Base-by-base conservation (phyloP, 2,113 vertebrate species). In the Colossoma macropomum region DNA sequence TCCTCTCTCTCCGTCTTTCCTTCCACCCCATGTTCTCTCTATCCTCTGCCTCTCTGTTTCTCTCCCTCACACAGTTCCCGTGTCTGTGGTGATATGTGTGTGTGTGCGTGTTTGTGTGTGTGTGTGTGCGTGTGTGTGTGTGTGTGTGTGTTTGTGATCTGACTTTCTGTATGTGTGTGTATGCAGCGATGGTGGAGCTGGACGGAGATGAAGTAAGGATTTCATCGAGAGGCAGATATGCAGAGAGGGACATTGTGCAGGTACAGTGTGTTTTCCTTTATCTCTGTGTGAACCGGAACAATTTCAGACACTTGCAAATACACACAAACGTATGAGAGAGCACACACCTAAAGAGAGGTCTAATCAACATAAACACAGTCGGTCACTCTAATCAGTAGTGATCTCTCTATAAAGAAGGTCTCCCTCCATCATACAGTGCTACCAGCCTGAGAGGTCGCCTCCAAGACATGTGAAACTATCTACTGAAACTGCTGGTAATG, bases 191-290 rank as follows among this genome's bases (percentile, higher is more conserved):
- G 98, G 86, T 98, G 10, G 97, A 99, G 90, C 84, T 99, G 90
- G 98, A 99, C 82, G 98, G 97, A 0, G 98, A 99, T 90, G 95
- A 98, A 88, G 92, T 99, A 34, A 94, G 98, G 88, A 95, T 99
- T 87, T 99, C 98, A 27, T 99, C 98, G 85, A 95, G 97, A 93
- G 98, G 97, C 91, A 94, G 94, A 89, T 96, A 93, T 65, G 98
- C 98, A 10, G 98, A 99, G 92, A 95, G 98, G 87, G 98, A 99
- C 90, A 99, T 99, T 87, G 98, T 99, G 52, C 98, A 99, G 97
- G 98, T 99, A 89, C 17, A 71, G 25, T 28, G 10, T 48, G 52
- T 73, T 48, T 15, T 13, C 27, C 59, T 48, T 16, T 41, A 2
- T 60, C 12, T 60, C 16, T 70, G 21, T 38, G 7, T 34, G 16